These are phyloP conservation scores for Ochlodes sylvanus DNA, from an alignment of 2,888 invertebrate genomes.

Conservation along the genomic window DNA sequence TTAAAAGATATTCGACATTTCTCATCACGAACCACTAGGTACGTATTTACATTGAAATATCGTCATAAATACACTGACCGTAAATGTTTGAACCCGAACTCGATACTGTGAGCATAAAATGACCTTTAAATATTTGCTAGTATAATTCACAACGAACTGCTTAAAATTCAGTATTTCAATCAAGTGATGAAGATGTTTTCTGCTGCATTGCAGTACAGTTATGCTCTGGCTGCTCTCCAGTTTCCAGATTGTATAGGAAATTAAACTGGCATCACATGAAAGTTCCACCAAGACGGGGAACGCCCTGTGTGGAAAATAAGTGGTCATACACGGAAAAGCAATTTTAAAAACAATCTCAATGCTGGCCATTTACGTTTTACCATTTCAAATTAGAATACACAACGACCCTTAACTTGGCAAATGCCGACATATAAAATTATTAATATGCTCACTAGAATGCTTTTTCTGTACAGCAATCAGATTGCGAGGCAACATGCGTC, in stretches of 20 bases:
- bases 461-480: slow-evolving; percentile 41
- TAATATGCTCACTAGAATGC: slow-evolving; percentile 34
- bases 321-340: slow-evolving; percentile 41
- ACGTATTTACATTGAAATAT: too few relatives aligned
- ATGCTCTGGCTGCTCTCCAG: slow-evolving; percentile 74
- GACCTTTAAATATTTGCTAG: background rate
- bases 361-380: slow-evolving; percentile 40
- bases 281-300: slow-evolving; percentile 49
- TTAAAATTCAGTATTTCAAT: slow-evolving; percentile 19
- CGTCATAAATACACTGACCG: too few relatives aligned
- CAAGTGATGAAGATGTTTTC: slow-evolving; percentile 42
- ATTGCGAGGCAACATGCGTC: slow-evolving; percentile 41
- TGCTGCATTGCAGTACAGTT: slow-evolving; percentile 67
- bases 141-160: background rate
- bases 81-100: too few relatives aligned
- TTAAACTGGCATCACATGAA: slow-evolving; percentile 66
- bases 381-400: slow-evolving; percentile 50
- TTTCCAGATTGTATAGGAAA: slow-evolving; percentile 73
- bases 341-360: slow-evolving; percentile 41
- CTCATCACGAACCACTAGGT: too few relatives aligned
- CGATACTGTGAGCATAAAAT: too few relatives aligned
- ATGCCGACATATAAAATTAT: slow-evolving; percentile 47
- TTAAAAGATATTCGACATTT: too few relatives aligned
- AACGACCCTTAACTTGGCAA: slow-evolving; percentile 44
- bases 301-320: slow-evolving; percentile 39